Evolutionary conservation across 2,797 vertebrate genomes (phyloP).

Genomic region (Cetoscarus ocellatus): DNA sequence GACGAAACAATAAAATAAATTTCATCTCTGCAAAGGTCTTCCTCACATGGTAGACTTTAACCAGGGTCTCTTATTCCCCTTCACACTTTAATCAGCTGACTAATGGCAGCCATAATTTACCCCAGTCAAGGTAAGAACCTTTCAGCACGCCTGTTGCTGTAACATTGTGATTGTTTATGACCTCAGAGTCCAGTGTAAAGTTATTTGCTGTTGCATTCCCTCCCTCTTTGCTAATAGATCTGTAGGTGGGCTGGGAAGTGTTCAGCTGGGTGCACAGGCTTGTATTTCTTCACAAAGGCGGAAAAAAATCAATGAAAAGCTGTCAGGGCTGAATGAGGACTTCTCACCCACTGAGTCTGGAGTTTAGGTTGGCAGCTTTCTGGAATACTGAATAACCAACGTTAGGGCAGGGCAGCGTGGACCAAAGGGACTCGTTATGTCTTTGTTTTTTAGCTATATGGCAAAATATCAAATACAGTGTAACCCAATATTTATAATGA

Average conservation of each 20-base stretch:
- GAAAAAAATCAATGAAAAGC: conserved; percentile 50
- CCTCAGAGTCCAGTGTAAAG: neutral
- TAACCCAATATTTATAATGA: no score
- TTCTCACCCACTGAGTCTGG: conserved; percentile 55
- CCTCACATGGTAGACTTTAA: no score
- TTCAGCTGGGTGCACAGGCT: conserved; percentile 39
- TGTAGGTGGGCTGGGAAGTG: neutral
- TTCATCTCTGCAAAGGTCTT: no score
- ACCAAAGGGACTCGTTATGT: no score
- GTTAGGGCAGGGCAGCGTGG: neutral
- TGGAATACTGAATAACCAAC: conserved; percentile 28
- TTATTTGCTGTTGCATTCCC: neutral
- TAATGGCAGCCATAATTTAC: no score
- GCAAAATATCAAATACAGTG: no score
- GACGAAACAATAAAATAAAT: no score
- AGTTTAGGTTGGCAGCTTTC: conserved; percentile 49
- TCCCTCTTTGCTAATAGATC: neutral
- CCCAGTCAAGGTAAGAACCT: no score
- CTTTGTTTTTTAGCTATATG: no score
- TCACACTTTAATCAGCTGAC: no score
- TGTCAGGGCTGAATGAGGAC: conserved; percentile 29
- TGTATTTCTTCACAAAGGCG: conserved; percentile 41
- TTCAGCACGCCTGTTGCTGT: no score
- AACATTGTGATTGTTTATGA: neutral
- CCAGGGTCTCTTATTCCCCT: no score